Percentiles rank a stretch among this genome's conserved stretches.
These are phyloP conservation scores for Sphaerophoria rueppellii DNA, from an alignment of 2,888 invertebrate genomes.

Conservation along the genomic window DNA sequence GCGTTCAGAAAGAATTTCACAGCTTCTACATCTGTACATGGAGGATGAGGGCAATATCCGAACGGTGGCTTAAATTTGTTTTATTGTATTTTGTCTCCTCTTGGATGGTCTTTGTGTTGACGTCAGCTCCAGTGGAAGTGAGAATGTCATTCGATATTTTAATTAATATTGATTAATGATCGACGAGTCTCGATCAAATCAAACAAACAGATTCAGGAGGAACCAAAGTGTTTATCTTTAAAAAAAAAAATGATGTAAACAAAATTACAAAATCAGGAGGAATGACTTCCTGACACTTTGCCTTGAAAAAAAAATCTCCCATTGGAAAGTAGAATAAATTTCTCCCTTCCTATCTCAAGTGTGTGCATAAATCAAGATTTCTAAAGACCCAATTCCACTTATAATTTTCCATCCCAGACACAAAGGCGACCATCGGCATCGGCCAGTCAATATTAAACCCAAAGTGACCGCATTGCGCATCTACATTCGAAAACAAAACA, in stretches of 20 bases:
- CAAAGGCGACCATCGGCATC: slow-evolving; percentile 24
- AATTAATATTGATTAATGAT: slow-evolving; percentile 68
- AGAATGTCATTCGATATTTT: slow-evolving; percentile 61
- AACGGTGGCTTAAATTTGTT: slow-evolving; percentile 49
- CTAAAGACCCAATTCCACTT: background rate
- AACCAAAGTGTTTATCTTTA: background rate
- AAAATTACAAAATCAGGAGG: too few species aligned
- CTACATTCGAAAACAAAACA: slow-evolving; percentile 23
- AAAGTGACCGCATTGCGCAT: slow-evolving; percentile 60
- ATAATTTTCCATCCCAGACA: slow-evolving; percentile 18
- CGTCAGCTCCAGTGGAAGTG: slow-evolving; percentile 7
- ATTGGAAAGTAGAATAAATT: too few species aligned
- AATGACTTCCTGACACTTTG: background rate
- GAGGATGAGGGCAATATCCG: slow-evolving; percentile 46
- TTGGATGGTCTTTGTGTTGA: slow-evolving; percentile 9
- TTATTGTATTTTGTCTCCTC: slow-evolving; percentile 30
- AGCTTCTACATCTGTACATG: background rate
- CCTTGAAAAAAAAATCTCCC: too few species aligned
- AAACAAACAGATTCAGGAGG: background rate
- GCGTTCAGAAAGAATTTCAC: too few species aligned
- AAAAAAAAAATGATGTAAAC: too few species aligned
- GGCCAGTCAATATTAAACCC: background rate
- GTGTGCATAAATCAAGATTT: background rate
- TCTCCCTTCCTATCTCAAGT: background rate
- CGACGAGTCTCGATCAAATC: background rate